Base-by-base conservation (phyloP, 2,888 invertebrate genomes). In the Chalcosyrphus nemorum region DNA sequence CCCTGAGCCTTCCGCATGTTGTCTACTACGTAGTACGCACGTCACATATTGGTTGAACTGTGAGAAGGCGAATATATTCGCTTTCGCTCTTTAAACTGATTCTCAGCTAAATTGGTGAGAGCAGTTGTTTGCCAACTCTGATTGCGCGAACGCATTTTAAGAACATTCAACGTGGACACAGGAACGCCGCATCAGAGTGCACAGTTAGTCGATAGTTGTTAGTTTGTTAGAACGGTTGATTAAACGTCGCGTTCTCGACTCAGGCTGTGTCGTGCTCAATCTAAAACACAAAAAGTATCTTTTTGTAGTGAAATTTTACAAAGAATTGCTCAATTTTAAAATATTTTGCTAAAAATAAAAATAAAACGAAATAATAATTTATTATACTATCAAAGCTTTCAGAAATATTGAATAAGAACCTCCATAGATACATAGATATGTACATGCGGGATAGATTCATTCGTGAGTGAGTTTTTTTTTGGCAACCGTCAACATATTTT, bases 401-500 rank as follows among this genome's bases (percentile, higher is more conserved):
- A 65, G 24, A 38, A 65, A 63, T n/a, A 43, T 68, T 63, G 54
- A 54, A 32, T 35, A 17, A 54, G n/a, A 61, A 63, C 43, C 2
- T 47, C 43, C 21, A 52, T 41, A 72, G 29, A 72, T 61, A 54
- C 27, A 50, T 21, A 63, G 29, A 19, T 47, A 32, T 13, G 32
- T 21, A 32, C 13, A 65, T n/a, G 19, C 17, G 38, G 32, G 9
- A 32, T 41, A 41, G 15, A 41, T 41, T 15, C 13, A 38, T 29
- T n/a, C 7, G 54, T 50, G 24, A 65, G 29, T 54, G 45, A 52
- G n/a, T 61, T 54, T 54, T 38, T 45, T 81, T 43, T 77, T 68
- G 61, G 66, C 66, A 61, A 65, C 56, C 29, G 29, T 65, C 56
- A 72, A 35, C 66, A 77, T 66, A 77, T 74, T 78, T 68, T n/a